Conservation (phyloP, 92 coral and sea anemone species). For the Zoanthus sociatus region DNA sequence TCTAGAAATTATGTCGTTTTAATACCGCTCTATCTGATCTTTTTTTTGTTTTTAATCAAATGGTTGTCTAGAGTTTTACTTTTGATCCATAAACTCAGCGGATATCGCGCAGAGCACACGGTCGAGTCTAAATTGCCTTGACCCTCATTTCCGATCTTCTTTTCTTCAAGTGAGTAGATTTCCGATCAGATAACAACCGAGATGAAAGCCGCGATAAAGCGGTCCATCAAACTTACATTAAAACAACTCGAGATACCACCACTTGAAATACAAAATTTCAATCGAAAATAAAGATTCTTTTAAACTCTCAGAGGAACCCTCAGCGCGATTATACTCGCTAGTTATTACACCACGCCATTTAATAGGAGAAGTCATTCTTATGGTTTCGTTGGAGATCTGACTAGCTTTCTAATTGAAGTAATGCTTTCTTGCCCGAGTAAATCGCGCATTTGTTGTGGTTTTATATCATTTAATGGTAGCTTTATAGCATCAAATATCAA, state of each 20-base stretch:
- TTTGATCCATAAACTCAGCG: slow-evolving; percentile 17
- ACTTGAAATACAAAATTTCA: background rate
- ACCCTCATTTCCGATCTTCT: slow-evolving; percentile 45
- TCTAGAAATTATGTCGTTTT: background rate
- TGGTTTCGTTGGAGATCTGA: slow-evolving; percentile 10
- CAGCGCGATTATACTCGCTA: background rate
- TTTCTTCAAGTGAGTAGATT: slow-evolving; percentile 39
- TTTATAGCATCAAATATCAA: background rate
- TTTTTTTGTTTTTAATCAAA: slow-evolving; percentile 19
- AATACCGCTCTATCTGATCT: background rate
- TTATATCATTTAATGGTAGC: background rate
- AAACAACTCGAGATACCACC: slow-evolving; percentile 37
- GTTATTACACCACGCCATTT: background rate
- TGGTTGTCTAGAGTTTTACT: background rate
- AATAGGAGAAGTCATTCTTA: slow-evolving; percentile 16
- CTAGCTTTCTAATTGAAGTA: slow-evolving; percentile 33
- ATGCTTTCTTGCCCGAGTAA: background rate
- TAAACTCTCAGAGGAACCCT: background rate
- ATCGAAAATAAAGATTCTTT: background rate
- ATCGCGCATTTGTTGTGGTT: background rate
- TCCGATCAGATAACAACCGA: slow-evolving; percentile 36
- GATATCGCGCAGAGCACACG: slow-evolving; percentile 13
- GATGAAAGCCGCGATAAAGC: slow-evolving; percentile 24
- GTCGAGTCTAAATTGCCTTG: slow-evolving; percentile 25
- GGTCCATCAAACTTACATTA: slow-evolving; percentile 22